Conservation (phyloP, 2,113 vertebrate species). For the Nansenia antarctica region DNA sequence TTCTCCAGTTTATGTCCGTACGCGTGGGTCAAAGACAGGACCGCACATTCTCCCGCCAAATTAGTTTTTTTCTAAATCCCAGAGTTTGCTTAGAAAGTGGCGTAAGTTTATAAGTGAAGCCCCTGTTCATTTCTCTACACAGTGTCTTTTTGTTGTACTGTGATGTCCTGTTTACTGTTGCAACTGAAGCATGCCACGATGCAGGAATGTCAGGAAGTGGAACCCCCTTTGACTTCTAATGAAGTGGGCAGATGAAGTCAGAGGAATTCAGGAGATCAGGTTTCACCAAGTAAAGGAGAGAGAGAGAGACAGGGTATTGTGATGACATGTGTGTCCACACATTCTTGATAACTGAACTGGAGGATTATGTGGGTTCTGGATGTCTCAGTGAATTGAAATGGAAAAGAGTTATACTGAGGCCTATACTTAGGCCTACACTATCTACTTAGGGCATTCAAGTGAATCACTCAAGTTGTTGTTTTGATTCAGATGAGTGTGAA, state of each 20-base stretch:
- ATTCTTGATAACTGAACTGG: slow-evolving; percentile 5
- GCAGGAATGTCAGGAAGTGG: no score
- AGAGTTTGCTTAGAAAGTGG: no score
- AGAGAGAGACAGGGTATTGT: slow-evolving; percentile 5
- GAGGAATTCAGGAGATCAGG: slow-evolving; percentile 49
- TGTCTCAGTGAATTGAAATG: neutral
- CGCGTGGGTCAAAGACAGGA: no score
- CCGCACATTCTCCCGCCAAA: no score
- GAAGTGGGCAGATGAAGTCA: slow-evolving; percentile 24
- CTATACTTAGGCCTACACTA: neutral
- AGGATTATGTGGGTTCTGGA: neutral
- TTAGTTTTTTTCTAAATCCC: no score
- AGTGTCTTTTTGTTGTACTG: no score
- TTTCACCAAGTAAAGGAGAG: slow-evolving; percentile 31
- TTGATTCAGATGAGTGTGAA: neutral
- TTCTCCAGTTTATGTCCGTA: no score
- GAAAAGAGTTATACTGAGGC: no score
- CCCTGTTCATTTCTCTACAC: no score
- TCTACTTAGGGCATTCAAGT: neutral
- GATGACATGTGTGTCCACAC: slow-evolving; percentile 3
- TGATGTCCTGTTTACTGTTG: no score
- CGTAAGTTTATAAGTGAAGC: no score
- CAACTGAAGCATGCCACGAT: no score
- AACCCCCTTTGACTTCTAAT: neutral
- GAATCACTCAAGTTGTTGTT: neutral